Percentiles rank a stretch among this genome's conserved stretches.
Evolutionary conservation across 2,888 invertebrate species (phyloP).

Genomic region (Athalia cordata): DNA sequence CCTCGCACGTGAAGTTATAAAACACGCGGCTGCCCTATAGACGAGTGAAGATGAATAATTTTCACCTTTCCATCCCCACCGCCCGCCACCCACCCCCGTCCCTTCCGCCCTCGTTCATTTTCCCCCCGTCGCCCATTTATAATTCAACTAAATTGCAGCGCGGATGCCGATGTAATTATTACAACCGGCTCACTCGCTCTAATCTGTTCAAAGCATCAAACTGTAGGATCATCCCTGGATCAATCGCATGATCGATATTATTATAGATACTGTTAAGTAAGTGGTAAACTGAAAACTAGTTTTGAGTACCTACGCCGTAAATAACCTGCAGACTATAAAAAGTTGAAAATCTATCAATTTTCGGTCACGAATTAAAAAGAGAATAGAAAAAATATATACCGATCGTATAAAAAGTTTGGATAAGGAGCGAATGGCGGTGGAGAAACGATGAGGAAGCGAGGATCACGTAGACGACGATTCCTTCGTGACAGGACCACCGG

Average conservation of each 20-base stretch:
- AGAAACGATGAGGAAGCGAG: too few relatives aligned
- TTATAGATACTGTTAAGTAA: too few relatives aligned
- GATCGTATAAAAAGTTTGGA: too few relatives aligned
- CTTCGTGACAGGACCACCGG: too few relatives aligned
- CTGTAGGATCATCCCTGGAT: too few relatives aligned
- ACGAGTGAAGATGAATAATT: slow-evolving; percentile 40
- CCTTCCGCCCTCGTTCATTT: not conserved
- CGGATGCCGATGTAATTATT: not conserved
- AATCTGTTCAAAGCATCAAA: too few relatives aligned
- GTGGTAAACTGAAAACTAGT: too few relatives aligned
- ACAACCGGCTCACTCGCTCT: not conserved
- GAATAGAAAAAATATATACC: not conserved
- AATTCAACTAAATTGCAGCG: slow-evolving; percentile 33
- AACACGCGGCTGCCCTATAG: slow-evolving; percentile 29
- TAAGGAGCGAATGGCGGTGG: too few relatives aligned
- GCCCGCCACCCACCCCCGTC: not conserved
- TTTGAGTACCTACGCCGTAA: too few relatives aligned
- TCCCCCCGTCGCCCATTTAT: not conserved
- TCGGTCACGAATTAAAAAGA: not conserved
- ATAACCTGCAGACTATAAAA: not conserved
- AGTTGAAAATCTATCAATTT: not conserved
- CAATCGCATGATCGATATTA: too few relatives aligned
- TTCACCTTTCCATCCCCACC: not conserved
- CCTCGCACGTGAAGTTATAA: slow-evolving; percentile 45
- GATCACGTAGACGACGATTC: too few relatives aligned